phyloP scores from a whole-genome alignment of 2,113 vertebrate genomes.

The Myanophis thanlyinensis region DNA sequence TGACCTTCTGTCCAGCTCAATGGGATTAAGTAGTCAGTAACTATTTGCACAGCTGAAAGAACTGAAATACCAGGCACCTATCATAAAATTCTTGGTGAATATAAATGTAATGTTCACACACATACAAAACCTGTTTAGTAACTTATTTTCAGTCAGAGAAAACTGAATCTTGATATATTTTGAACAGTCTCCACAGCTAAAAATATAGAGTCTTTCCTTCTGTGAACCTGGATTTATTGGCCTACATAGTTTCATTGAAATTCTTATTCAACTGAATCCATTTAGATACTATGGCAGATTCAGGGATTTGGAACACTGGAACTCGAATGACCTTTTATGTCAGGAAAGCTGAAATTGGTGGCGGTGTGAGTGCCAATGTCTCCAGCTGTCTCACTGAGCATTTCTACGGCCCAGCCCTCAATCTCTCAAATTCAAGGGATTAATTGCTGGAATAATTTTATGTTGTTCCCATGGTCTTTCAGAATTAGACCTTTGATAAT shows the following conservation, averaged over 20 bases:
- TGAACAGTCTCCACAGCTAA: background rate
- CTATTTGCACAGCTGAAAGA: slow-evolving; percentile 29
- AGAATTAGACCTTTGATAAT: background rate
- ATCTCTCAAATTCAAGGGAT: background rate
- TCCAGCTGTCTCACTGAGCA: background rate
- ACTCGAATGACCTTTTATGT: background rate
- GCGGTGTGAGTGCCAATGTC: background rate
- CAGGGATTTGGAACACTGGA: background rate
- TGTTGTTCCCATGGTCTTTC: background rate
- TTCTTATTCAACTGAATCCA: background rate
- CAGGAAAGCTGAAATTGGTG: background rate
- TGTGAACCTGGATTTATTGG: background rate
- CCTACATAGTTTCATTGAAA: background rate
- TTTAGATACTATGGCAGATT: background rate
- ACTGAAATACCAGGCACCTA: slow-evolving; percentile 17
- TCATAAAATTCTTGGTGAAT: background rate
- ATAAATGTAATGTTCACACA: background rate
- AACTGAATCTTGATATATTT: background rate
- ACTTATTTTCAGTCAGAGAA: background rate
- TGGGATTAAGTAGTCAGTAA: background rate
- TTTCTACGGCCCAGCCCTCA: background rate
- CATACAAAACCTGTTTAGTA: background rate
- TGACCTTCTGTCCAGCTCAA: background rate
- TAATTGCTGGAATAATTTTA: background rate
- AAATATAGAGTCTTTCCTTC: background rate